phyloP scores from a whole-genome alignment of 2,888 invertebrate genomes.

The Omphaloscelis lunosa region DNA sequence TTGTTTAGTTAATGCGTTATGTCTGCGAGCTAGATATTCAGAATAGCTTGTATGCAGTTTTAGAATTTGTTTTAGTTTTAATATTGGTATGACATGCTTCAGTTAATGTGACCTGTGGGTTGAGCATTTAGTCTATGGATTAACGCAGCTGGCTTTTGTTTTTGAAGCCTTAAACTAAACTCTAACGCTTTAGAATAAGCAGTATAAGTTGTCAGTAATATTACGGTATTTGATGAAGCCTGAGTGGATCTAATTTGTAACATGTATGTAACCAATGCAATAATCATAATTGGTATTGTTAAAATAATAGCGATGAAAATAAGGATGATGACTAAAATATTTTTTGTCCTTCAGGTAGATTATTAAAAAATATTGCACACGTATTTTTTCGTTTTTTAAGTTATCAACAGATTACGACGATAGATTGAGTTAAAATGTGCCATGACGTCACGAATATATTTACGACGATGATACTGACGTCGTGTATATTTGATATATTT shows the following conservation, averaged over 20 bases:
- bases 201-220: background rate
- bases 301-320: background rate
- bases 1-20: conserved; percentile 54
- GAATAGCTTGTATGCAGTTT: conserved; percentile 36
- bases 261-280: background rate
- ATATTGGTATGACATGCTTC: conserved; percentile 8
- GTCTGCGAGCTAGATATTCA: conserved; percentile 52
- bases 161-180: too few species aligned
- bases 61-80: conserved; percentile 31
- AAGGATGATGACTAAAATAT: too few species aligned
- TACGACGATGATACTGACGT: too few species aligned
- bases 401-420: too few species aligned
- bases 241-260: background rate
- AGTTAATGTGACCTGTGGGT: conserved; percentile 1
- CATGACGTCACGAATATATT: too few species aligned
- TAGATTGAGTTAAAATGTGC: too few species aligned
- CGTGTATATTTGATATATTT: too few species aligned
- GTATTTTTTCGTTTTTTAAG: too few species aligned
- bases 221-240: background rate
- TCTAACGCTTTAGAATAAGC: background rate
- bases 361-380: too few species aligned
- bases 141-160: background rate
- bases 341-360: too few species aligned
- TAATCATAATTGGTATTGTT: background rate
- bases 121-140: background rate